Base-by-base conservation (phyloP, 2,113 vertebrate genomes). In the Siphamia tubifer region DNA sequence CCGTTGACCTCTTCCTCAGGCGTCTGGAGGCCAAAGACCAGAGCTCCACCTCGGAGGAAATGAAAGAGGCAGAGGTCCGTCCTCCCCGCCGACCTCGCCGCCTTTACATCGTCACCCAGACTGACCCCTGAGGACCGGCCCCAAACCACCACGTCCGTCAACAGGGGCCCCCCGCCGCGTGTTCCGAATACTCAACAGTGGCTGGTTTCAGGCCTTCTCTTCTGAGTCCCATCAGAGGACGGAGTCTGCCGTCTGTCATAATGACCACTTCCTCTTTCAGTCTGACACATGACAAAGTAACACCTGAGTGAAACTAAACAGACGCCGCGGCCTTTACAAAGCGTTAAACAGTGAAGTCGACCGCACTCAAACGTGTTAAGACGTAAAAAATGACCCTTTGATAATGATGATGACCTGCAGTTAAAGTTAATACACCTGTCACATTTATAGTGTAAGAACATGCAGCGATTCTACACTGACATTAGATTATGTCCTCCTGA, bases 231-330 rank as follows among this genome's bases (percentile, higher is more conserved):
- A 52, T 36, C 31, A 30, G 23, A 35, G 62, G 19, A 51, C 40
- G 8, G 2, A 62, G 65, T 30, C 85, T 91, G 89, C 65, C 62
- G 76, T 82, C 79, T 55, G 55, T 90, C 89, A 87, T 56, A 51
- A 56, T 55, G 61, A 83, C 60, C 47, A 53, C 77, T 86, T 87
- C 69, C 84, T 64, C 40, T 79, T 62, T 61, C 30, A 21, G 69
- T 65, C 66, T 86, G 87, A 87, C 74, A 80, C 66, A 53, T 81
- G 82, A 88, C 83, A 78, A 68, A 77, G 72, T 81, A 83, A 82
- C 83, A 79, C 66, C 47, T 80, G 48, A 35, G 62, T 65, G 70
- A 84, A 42, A 34, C 47, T 69, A 66, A 74, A 24, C 82, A 89
- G 73, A 74, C 52, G 47, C n/a, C 23, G 2, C 13, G 2, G n/a